Base-by-base conservation (phyloP, 2,888 invertebrate species). In the Chirona hameri region DNA sequence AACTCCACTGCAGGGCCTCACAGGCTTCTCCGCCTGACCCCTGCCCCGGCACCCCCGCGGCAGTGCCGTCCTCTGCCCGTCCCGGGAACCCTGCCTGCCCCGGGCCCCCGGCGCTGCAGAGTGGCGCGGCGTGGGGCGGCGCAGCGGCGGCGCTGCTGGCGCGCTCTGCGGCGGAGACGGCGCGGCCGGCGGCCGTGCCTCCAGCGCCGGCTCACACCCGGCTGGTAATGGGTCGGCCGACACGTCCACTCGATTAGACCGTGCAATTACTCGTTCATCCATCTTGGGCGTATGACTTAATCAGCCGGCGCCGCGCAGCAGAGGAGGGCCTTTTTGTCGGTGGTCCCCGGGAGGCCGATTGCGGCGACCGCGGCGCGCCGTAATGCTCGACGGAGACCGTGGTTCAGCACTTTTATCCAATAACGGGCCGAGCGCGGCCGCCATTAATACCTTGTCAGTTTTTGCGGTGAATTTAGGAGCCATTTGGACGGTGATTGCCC, bases 261-360 rank as follows among this genome's bases (percentile, higher is more conserved):
- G 72, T 72, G 72, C 72, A 72, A 72, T 72, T 72, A 72, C 72
- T 72, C 72, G 31, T 72, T 72, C 72, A 72, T 72, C 72, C 72
- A 72, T 72, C 72, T 72, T 72, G 18, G 18, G 72, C 72, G 31
- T 72, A 72, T 72, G 72, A 72, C 72, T 72, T 72, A 72, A 72
- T 72, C 72, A 72, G 18, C 72, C 31, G 72, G 65, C 65, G 65
- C 27, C 18, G 72, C 60, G 60, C n/a, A 18, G 60, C 31, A 18
- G 31, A 31, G 27, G 72, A 29, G 18, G 52, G 10, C 18, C 31
- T 72, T 72, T 72, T 72, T 72, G 72, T 72, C 29, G 12, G 14
- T 31, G 31, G 72, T 72, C 72, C 27, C 72, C 72, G 72, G 72
- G 72, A 72, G 72, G 72, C 72, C 15, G 72, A 72, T 31, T 72